Evolutionary conservation across 1,140 invertebrate species (phyloP).

Genomic region (Halesus radiatus): DNA sequence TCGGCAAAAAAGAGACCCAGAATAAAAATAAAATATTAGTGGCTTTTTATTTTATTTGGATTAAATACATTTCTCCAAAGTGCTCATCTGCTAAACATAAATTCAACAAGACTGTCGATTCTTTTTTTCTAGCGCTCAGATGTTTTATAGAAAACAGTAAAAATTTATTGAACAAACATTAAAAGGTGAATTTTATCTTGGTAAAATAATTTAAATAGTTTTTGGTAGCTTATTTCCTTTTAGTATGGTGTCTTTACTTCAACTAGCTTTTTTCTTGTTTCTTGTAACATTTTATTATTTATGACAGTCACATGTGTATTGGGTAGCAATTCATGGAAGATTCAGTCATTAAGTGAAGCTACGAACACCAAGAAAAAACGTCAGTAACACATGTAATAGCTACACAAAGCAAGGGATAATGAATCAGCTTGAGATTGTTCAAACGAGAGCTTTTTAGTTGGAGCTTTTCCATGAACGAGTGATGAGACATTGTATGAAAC

Average conservation of each 20-base stretch:
- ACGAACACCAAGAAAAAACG: not conserved
- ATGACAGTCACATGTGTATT: slow-evolving; percentile 34
- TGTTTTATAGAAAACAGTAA: not conserved
- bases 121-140: not conserved
- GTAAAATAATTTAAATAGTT: too few relatives aligned
- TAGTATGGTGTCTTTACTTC: not conserved
- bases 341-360: slow-evolving; percentile 18
- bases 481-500: not conserved
- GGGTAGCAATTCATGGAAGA: slow-evolving; percentile 31
- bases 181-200: not conserved
- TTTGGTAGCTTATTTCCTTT: not conserved
- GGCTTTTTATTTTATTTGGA: not conserved
- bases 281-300: slow-evolving; percentile 17
- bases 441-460: not conserved
- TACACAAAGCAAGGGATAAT: not conserved
- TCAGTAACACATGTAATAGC: slow-evolving; percentile 9
- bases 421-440: not conserved
- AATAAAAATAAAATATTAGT: not conserved
- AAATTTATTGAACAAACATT: not conserved
- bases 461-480: not conserved
- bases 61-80: not conserved
- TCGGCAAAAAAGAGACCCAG: too few relatives aligned
- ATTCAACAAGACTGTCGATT: not conserved
- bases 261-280: slow-evolving; percentile 1
- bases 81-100: not conserved